Conservation (phyloP, 2,888 invertebrate species). For the Lasioglossum morio region DNA sequence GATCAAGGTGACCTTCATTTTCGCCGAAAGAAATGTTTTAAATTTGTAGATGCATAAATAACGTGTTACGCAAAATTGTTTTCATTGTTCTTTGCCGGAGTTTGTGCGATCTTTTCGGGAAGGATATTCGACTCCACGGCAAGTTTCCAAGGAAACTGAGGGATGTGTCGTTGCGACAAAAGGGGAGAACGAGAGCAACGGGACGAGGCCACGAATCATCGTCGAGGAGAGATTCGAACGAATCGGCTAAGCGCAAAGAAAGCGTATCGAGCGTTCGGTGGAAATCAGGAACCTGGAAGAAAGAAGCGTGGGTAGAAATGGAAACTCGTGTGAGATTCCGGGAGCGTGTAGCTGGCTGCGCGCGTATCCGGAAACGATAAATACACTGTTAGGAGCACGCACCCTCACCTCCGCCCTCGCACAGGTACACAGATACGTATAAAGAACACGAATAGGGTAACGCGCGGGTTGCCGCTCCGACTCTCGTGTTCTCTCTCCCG, state of each 20-base stretch:
- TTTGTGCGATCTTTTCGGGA: neutral
- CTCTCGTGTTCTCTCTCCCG: slow-evolving; percentile 30
- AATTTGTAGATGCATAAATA: no score
- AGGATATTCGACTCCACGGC: neutral
- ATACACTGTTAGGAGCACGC: slow-evolving; percentile 61
- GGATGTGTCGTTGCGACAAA: neutral
- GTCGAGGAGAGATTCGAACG: neutral
- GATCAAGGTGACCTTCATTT: no score
- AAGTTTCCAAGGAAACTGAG: neutral
- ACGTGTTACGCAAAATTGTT: no score
- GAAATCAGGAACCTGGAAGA: slow-evolving; percentile 26
- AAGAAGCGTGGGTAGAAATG: neutral
- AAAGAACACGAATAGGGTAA: neutral
- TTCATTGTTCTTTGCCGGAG: no score
- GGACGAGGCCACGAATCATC: neutral
- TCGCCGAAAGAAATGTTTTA: no score
- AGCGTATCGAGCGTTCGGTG: neutral
- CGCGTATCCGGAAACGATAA: slow-evolving; percentile 75
- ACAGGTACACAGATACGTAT: neutral
- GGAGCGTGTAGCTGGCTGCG: slow-evolving; percentile 51
- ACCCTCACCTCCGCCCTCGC: slow-evolving; percentile 9
- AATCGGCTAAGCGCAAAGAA: neutral
- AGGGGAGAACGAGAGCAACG: no score
- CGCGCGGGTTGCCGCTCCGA: neutral
- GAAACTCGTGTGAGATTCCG: slow-evolving; percentile 35